Percentiles rank a stretch among this genome's conserved stretches.
These are phyloP conservation scores for Drosophila buzzatii DNA, from an alignment of 2,888 invertebrate species.

Conservation along the genomic window DNA sequence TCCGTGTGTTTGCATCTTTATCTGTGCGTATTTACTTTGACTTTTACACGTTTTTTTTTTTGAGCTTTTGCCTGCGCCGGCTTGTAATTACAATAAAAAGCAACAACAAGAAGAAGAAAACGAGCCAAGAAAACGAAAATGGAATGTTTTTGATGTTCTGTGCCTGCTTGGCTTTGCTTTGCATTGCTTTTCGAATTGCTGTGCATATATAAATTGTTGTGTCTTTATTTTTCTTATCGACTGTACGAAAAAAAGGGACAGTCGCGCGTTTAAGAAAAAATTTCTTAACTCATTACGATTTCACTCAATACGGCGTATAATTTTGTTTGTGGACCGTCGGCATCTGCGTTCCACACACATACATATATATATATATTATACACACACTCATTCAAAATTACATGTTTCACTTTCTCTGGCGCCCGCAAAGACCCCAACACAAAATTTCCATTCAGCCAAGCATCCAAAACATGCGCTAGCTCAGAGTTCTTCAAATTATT, in stretches of 20 bases:
- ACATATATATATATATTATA: background rate
- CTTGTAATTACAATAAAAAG: constrained; percentile 68
- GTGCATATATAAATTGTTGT: constrained; percentile 7
- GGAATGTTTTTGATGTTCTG: constrained; percentile 61
- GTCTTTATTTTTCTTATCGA: constrained; percentile 59
- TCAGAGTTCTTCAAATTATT: constrained; percentile 3
- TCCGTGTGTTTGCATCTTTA: constrained; percentile 53
- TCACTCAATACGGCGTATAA: constrained; percentile 76
- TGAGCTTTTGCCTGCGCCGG: constrained; percentile 40
- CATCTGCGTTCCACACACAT: constrained; percentile 15
- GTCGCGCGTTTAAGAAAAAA: constrained; percentile 68
- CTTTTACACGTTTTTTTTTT: constrained; percentile 51
- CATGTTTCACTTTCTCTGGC: constrained; percentile 80
- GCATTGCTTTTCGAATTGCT: constrained; percentile 40
- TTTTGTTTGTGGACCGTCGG: constrained; percentile 72
- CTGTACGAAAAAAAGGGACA: constrained; percentile 55
- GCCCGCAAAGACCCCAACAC: constrained; percentile 41
- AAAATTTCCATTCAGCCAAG: constrained; percentile 8
- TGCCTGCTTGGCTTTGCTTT: constrained; percentile 32
- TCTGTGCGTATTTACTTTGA: constrained; percentile 74
- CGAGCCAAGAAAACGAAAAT: constrained; percentile 45
- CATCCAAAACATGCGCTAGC: constrained; percentile 10
- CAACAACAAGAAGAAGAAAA: constrained; percentile 1
- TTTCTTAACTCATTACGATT: constrained; percentile 79
- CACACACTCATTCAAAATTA: constrained; percentile 54